Conservation (phyloP, 2,113 vertebrate genomes). For the Dasyornis broadbenti region DNA sequence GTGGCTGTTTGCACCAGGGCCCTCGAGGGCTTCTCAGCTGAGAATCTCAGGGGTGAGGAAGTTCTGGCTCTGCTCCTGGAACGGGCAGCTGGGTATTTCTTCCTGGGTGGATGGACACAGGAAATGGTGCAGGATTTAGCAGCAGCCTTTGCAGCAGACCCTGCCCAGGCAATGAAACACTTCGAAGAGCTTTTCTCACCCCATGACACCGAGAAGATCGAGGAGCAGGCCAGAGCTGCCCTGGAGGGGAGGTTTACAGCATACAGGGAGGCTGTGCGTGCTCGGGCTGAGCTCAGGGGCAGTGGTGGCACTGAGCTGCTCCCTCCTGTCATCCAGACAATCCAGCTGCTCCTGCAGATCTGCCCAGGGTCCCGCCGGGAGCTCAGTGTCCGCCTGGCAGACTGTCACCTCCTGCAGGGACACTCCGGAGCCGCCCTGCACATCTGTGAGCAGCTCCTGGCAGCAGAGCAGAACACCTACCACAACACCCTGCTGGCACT, state of each 20-base stretch:
- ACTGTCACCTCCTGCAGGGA: conserved; percentile 85
- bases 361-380: conserved; percentile 70
- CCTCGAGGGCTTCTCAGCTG: conserved; percentile 17
- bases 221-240: conserved; percentile 47
- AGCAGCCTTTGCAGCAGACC: conserved; percentile 77
- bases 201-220: conserved; percentile 19
- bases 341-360: conserved; percentile 82
- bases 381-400: conserved; percentile 81
- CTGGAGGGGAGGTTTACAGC: conserved; percentile 75
- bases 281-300: conserved; percentile 78
- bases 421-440: conserved; percentile 71
- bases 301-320: conserved; percentile 78
- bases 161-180: conserved; percentile 65
- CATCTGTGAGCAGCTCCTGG: conserved; percentile 81
- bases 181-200: conserved; percentile 77
- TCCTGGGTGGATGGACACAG: conserved; percentile 53
- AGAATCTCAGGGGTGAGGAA: neutral
- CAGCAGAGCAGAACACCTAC: conserved; percentile 69
- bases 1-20: conserved; percentile 68
- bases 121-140: conserved; percentile 79
- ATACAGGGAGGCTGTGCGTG: conserved; percentile 78
- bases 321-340: conserved; percentile 71
- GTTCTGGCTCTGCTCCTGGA: conserved; percentile 65
- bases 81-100: conserved; percentile 80
- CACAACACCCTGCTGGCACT: conserved; percentile 84